Percentiles rank a stretch among this genome's conserved stretches.
phyloP scores from a whole-genome alignment of 2,797 vertebrate species.

The Eupleurogrammus muticus region DNA sequence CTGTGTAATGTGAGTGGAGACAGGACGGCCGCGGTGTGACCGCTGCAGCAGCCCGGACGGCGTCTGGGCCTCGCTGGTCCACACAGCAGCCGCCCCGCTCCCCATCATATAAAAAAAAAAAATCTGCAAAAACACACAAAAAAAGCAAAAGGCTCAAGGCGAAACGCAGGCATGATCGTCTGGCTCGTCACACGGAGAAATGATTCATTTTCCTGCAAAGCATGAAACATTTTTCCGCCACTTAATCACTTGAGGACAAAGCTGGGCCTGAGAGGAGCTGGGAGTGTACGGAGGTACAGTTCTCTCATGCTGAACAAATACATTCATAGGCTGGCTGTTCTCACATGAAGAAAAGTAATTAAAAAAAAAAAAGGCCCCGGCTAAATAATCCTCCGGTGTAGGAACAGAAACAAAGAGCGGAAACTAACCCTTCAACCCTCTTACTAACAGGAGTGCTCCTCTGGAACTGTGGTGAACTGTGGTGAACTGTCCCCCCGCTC shows the following conservation, averaged over 20 bases:
- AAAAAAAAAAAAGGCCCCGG: constrained; percentile 40
- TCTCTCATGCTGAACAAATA: constrained; percentile 54
- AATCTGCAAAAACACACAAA: no score
- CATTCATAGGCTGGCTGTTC: constrained; percentile 57
- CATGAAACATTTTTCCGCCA: constrained; percentile 18
- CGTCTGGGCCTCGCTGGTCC: constrained; percentile 13
- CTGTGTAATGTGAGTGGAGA: constrained; percentile 11
- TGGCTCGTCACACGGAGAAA: constrained; percentile 29
- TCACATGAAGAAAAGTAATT: constrained; percentile 32
- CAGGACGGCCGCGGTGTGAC: constrained; percentile 2
- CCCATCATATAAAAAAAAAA: not conserved
- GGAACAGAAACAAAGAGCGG: constrained; percentile 28
- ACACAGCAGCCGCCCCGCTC: not conserved
- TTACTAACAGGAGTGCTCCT: not conserved
- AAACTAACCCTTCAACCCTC: not conserved
- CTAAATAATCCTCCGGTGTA: constrained; percentile 30
- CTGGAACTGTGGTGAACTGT: constrained; percentile 11
- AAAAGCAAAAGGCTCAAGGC: constrained; percentile 17
- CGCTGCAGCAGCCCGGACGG: not conserved
- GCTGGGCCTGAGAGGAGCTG: constrained; percentile 24
- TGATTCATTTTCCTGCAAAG: not conserved
- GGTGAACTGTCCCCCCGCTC: constrained; percentile 9
- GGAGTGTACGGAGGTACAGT: constrained; percentile 20
- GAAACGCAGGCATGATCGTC: constrained; percentile 28
- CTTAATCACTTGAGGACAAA: constrained; percentile 27